A percentile compares a stretch with the other conserved stretches of the same genome.
These are phyloP conservation scores for Delphinapterus leucas DNA, from an alignment of 2,113 vertebrate genomes.

Conservation along the genomic window DNA sequence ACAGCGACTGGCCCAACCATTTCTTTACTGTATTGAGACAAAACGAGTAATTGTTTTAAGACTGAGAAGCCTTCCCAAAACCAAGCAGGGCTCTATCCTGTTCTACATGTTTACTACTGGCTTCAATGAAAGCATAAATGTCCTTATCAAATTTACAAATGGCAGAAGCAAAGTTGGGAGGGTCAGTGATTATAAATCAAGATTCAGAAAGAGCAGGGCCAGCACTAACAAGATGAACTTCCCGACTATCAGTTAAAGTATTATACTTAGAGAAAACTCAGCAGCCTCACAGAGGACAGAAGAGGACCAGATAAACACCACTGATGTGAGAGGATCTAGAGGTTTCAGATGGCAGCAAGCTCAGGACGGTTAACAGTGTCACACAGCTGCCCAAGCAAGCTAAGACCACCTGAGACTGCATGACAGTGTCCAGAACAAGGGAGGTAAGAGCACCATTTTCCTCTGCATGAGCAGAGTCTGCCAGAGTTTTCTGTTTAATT, in stretches of 20 bases:
- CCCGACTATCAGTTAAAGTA: not conserved
- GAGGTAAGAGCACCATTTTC: fast-evolving
- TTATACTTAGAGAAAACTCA: conserved; percentile 4
- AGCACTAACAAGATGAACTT: not conserved
- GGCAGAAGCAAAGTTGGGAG: not conserved
- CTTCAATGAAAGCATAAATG: not conserved
- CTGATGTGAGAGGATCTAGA: not conserved
- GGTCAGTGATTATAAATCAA: not conserved
- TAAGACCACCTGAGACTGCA: not conserved
- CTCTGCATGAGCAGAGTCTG: not conserved
- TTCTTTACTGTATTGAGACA: not conserved
- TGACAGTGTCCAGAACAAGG: not conserved
- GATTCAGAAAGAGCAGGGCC: not conserved
- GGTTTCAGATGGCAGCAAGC: not conserved
- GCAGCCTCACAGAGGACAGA: not conserved
- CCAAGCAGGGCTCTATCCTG: not conserved
- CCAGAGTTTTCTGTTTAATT: not conserved
- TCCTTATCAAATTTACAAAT: not conserved
- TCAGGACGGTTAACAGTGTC: not conserved
- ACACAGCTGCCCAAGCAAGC: not conserved
- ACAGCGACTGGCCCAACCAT: not conserved
- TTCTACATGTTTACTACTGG: not conserved
- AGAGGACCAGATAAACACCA: not conserved
- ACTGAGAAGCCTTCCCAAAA: not conserved
- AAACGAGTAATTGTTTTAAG: conserved; percentile 46